Percentiles rank a stretch among this genome's conserved stretches.
Evolutionary conservation across 2,113 vertebrate species (phyloP).

Genomic region (Mustela lutreola): DNA sequence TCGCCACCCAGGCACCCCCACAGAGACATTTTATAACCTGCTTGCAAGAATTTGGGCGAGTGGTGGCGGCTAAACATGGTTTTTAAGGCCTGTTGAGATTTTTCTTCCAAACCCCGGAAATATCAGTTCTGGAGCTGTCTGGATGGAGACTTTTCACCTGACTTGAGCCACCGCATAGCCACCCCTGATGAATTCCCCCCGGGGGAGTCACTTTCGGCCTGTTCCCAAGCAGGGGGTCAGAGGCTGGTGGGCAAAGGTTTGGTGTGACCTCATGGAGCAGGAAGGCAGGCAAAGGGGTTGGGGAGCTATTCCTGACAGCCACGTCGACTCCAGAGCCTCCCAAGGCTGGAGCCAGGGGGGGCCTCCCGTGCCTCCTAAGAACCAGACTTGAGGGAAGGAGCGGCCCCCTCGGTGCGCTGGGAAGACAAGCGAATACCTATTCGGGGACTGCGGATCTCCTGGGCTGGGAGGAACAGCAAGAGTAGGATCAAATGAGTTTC

Average conservation of each 20-base stretch:
- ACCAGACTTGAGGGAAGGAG: background rate
- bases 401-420: background rate
- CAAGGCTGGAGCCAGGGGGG: background rate
- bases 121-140: background rate
- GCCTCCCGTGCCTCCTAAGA: fast-evolving
- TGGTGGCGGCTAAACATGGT: fast-evolving
- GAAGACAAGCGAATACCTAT: constrained; percentile 20
- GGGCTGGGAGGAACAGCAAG: constrained; percentile 69
- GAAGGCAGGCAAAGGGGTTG: background rate
- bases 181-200: background rate
- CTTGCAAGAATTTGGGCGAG: background rate
- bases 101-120: background rate
- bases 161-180: background rate
- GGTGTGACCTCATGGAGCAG: background rate
- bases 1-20: background rate
- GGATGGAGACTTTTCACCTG: background rate
- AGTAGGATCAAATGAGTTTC: constrained; percentile 88
- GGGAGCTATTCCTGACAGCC: background rate
- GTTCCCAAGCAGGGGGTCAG: background rate
- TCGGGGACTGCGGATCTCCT: background rate
- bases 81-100: background rate
- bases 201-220: constrained; percentile 26
- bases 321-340: background rate
- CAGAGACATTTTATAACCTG: background rate
- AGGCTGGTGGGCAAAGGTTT: constrained; percentile 47